These are phyloP conservation scores for Pongo pygmaeus DNA, from an alignment of 2,113 vertebrate species.

Conservation along the genomic window DNA sequence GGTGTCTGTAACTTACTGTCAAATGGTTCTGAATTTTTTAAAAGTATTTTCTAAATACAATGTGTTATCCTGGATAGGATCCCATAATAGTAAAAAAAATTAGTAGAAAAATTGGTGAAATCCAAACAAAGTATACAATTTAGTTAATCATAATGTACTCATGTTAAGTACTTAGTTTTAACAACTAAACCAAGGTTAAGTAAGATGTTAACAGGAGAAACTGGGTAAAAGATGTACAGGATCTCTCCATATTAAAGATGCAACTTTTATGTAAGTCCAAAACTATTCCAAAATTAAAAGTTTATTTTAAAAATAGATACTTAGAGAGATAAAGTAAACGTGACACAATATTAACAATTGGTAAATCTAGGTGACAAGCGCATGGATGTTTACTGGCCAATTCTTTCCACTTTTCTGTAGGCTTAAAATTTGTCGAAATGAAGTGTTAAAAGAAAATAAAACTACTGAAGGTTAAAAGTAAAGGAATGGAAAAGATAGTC, in stretches of 20 bases:
- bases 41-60: background rate
- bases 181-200: background rate
- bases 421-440: constrained; percentile 10
- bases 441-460: constrained; percentile 18
- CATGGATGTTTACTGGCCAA: background rate
- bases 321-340: background rate
- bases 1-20: background rate
- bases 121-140: background rate
- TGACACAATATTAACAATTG: background rate
- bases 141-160: background rate
- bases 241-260: background rate
- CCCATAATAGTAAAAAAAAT: background rate
- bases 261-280: background rate
- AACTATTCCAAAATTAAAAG: background rate
- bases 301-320: background rate
- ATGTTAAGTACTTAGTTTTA: background rate
- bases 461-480: background rate
- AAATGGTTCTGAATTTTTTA: background rate
- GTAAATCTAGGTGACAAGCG: background rate
- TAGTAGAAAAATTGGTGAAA: background rate
- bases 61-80: background rate
- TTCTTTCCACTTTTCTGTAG: background rate
- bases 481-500: background rate
- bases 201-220: background rate
- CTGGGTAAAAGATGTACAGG: background rate